Conservation (phyloP, 2,113 vertebrate species). For the Girardinichthys multiradiatus region DNA sequence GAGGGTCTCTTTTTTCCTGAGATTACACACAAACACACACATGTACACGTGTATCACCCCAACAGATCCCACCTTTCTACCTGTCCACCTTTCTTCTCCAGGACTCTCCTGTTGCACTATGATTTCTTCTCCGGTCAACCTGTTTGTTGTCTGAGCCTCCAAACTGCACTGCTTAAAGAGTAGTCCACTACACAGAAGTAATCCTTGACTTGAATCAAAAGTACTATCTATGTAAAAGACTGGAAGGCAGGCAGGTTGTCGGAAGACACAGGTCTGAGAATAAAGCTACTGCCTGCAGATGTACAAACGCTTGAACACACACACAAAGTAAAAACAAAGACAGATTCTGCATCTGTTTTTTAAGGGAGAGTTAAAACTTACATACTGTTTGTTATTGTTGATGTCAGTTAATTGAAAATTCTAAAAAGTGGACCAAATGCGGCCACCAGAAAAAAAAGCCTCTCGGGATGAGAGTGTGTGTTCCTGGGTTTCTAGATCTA, state of each 20-base stretch:
- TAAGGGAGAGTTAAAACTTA: conserved; percentile 17
- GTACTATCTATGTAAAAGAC: conserved; percentile 49
- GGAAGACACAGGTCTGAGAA: conserved; percentile 33
- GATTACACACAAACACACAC: conserved; percentile 23
- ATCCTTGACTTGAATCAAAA: conserved; percentile 60
- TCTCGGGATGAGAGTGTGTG: conserved; percentile 71
- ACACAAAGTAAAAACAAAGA: conserved; percentile 62
- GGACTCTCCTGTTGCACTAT: conserved; percentile 71
- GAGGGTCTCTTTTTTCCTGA: conserved; percentile 42
- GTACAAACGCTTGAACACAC: conserved; percentile 68
- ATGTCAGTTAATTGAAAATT: conserved; percentile 78
- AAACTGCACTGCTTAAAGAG: conserved; percentile 71
- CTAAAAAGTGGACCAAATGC: conserved; percentile 63
- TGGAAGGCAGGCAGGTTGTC: conserved; percentile 29
- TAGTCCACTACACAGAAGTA: conserved; percentile 61
- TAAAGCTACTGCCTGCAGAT: conserved; percentile 44
- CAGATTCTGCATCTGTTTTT: conserved; percentile 47
- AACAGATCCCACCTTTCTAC: conserved; percentile 5
- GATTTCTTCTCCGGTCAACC: conserved; percentile 60
- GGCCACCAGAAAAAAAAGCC: conserved; percentile 57
- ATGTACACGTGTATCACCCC: conserved; percentile 20
- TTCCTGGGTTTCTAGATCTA: conserved; percentile 68
- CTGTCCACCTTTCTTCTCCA: conserved; percentile 21
- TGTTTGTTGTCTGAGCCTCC: conserved; percentile 64
- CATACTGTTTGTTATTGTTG: conserved; percentile 70